Conservation (phyloP, 2,797 vertebrate species). For the Hoplostethus atlanticus region DNA sequence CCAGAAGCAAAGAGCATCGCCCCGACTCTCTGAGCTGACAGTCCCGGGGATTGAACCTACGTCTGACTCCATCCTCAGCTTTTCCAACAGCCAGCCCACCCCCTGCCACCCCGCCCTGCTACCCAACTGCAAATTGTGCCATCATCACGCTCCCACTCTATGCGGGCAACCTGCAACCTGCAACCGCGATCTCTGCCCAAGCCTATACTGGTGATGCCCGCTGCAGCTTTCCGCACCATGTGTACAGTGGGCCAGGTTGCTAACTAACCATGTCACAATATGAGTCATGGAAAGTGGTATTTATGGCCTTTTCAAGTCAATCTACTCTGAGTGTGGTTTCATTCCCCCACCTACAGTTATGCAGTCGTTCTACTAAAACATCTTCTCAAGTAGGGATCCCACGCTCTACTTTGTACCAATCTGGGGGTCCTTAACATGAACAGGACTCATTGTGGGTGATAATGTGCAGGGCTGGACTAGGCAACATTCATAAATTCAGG, state of each 20-base stretch:
- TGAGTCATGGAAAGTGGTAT: slow-evolving; percentile 11
- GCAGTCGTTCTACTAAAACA: no score
- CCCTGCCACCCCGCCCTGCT: slow-evolving; percentile 1
- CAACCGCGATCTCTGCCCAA: slow-evolving; percentile 19
- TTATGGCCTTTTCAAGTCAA: slow-evolving; percentile 18
- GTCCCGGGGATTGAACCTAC: slow-evolving; percentile 42
- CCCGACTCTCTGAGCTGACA: slow-evolving; percentile 33
- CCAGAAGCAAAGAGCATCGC: slow-evolving; percentile 30
- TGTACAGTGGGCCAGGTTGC: slow-evolving; percentile 16
- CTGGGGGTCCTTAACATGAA: no score
- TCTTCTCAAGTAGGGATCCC: no score
- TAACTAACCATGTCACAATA: slow-evolving; percentile 33
- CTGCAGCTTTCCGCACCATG: no score
- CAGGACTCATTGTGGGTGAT: no score
- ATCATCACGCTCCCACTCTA: slow-evolving; percentile 45
- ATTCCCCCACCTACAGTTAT: background rate
- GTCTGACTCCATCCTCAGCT: slow-evolving; percentile 15
- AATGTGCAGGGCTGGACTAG: no score
- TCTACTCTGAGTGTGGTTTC: slow-evolving; percentile 4
- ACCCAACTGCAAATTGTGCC: slow-evolving; percentile 49
- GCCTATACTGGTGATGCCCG: slow-evolving; percentile 21
- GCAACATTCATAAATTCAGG: no score
- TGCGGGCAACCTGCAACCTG: slow-evolving; percentile 32
- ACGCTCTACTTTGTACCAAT: no score
- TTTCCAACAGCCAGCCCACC: slow-evolving; percentile 48